Evolutionary conservation across 2,888 invertebrate species (phyloP), one percentile per base, ranked within the genome.

Genomic region (Apotomis betuletana): DNA sequence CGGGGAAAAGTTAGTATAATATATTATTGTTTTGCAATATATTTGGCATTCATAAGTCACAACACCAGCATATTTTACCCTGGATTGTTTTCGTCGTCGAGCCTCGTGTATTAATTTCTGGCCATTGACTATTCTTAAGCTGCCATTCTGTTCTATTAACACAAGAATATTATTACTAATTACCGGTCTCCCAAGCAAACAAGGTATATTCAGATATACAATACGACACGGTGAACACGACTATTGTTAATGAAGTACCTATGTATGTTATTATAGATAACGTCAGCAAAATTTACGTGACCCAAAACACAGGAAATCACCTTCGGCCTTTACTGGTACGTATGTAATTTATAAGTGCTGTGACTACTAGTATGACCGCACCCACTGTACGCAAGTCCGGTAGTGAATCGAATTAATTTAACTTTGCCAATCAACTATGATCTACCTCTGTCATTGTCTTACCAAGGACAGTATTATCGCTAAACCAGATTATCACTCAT

Each of bases 401-500:
- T 67, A 70, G 70, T 70, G 46, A 65, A 52, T 27, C 46, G 55
- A 46, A 70, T 61, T 67, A 70, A 70, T 67, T 57, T 57, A 49
- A 57, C 57, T 57, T 62, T 57, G 12, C 55, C 9, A 13, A 55
- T 55, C 49, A 69, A 57, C 54, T 15, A 59, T 60, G 51, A 60
- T 49, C n/a, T 51, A 46, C 57, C 44, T 52, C 57, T 44, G 62
- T 36, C 58, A 67, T 62, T 72, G 71, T 67, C 38, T 67, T 36
- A 41, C n/a, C 57, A 62, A 67, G 71, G 57, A 67, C 67, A 58
- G 12, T 38, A 57, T 67, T 67, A 72, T 62, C 59, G 64, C 75
- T 67, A 65, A 71, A 76, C 73, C 81, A 74, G 78, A 85, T 83
- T 83, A 85, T 87, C 85, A 85, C 80, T 81, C 79, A 80, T 80